Percentiles rank a stretch among this genome's conserved stretches.
These are phyloP conservation scores for Platyscapa corneri DNA, from an alignment of 1,140 invertebrate genomes.

Conservation along the genomic window DNA sequence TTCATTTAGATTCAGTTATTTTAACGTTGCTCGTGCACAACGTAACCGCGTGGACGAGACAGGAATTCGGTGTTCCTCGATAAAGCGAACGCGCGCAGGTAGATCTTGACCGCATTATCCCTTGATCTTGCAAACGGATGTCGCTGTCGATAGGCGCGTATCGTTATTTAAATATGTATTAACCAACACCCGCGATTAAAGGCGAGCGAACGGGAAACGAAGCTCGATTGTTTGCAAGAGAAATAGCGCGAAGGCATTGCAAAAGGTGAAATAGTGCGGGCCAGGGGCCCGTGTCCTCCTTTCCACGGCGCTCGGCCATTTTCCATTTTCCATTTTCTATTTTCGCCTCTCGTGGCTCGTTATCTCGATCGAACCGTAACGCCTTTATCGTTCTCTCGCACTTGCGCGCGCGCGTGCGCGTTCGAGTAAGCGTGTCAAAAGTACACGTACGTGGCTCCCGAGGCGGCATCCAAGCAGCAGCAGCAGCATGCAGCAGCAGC, in stretches of 20 bases:
- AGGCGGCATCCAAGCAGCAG: background rate
- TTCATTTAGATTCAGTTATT: no score
- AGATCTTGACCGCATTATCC: no score
- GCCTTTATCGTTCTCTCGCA: slow-evolving; percentile 25
- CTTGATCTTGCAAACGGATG: background rate
- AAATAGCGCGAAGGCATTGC: background rate
- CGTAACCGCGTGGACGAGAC: no score
- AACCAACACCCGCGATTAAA: background rate
- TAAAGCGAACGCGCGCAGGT: no score
- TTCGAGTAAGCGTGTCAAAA: slow-evolving; percentile 31
- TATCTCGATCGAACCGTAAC: slow-evolving; percentile 21
- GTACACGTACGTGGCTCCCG: background rate
- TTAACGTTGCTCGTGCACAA: no score
- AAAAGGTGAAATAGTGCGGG: background rate
- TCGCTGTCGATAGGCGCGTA: background rate
- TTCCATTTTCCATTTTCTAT: no score
- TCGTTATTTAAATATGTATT: background rate
- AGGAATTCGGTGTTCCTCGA: no score
- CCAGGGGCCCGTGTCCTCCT: background rate
- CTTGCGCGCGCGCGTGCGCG: background rate
- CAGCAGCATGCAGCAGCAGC: no score
- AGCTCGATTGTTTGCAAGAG: background rate
- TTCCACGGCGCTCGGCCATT: background rate
- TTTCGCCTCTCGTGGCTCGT: background rate
- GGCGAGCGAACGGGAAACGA: background rate